Base-by-base conservation (phyloP, 1,140 invertebrate species). In the Procambarus virginalis region DNA sequence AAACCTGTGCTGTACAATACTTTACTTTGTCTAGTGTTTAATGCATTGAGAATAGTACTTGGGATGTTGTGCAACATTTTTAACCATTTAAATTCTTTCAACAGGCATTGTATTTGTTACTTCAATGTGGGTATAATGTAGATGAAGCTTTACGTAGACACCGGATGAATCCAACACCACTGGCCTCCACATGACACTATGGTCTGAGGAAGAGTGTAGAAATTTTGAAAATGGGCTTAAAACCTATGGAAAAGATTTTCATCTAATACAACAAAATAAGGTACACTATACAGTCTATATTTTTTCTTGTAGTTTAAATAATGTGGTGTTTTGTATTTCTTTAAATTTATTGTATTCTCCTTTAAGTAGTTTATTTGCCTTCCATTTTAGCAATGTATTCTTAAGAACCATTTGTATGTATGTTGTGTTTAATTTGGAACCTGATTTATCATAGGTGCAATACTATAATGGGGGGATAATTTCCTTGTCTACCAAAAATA, bases 131-230 rank as follows among this genome's bases (percentile, higher is more conserved):
- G 8, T 97, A 99, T 93, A 99, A 98, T 94, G 95, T 97, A 46
- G 98, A 99, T 92, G 98, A 99, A 94, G 98, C 98, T 5, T 94
- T 99, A 78, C 94, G 98, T 89, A 91, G 95, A 83, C 95, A 97
- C 83, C 95, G 97, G 91, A 96, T 97, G 93, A 96, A 97, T 93
- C 97, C 97, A 93, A 94, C 96, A 45, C 96, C 96, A 2, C 94
- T 96, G 4, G 95, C 95, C 68, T 96, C 96, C 91, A 96, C 96
- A 0, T 97, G 94, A 97, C 97, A 93, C 95, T 98, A 5, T 99
- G 98, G 98, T 99, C 98, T 22, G 98, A 99, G 94, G 98, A 99
- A 94, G 98, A 99, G 93, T 99, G 98, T 95, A 95, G 97, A 91
- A 98, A 98, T 94, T 99, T 99, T 95, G 98, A 99, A 95, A 97